These are phyloP conservation scores for Karalla daura DNA, from an alignment of 2,797 vertebrate species.

Conservation along the genomic window DNA sequence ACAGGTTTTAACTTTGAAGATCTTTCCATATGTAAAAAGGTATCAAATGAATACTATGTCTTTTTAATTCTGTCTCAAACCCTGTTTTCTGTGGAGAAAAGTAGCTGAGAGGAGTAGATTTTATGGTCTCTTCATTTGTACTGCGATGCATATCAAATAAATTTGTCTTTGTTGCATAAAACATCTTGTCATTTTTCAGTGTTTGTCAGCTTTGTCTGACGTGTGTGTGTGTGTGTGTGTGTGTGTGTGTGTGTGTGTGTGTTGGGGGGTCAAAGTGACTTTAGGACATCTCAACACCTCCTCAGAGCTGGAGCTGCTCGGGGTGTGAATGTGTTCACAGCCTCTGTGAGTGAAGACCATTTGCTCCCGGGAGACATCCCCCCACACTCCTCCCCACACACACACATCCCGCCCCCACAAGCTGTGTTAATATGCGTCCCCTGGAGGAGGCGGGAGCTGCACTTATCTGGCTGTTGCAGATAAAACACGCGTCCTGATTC, in stretches of 20 bases:
- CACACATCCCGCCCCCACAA: no score
- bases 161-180: slow-evolving; percentile 94
- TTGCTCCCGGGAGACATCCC: slow-evolving; percentile 68
- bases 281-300: no score
- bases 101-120: slow-evolving; percentile 91
- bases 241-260: no score
- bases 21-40: slow-evolving; percentile 89
- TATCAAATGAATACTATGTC: slow-evolving; percentile 86
- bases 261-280: slow-evolving; percentile 76
- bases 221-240: no score
- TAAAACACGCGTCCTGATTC: slow-evolving; percentile 76
- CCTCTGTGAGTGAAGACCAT: slow-evolving; percentile 74
- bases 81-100: slow-evolving; percentile 91
- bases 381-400: slow-evolving; percentile 71
- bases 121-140: slow-evolving; percentile 97
- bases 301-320: slow-evolving; percentile 30
- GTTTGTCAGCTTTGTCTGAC: slow-evolving; percentile 31
- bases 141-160: slow-evolving; percentile 98
- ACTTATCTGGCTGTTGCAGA: slow-evolving; percentile 81
- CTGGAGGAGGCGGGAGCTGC: slow-evolving; percentile 65
- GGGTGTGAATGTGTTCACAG: slow-evolving; percentile 78
- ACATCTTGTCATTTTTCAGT: slow-evolving; percentile 55
- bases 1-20: slow-evolving; percentile 89
- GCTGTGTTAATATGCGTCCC: slow-evolving; percentile 74
- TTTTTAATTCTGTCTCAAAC: slow-evolving; percentile 88